These are phyloP conservation scores for Hypothenemus hampei DNA, from an alignment of 1,140 invertebrate species.

Conservation along the genomic window DNA sequence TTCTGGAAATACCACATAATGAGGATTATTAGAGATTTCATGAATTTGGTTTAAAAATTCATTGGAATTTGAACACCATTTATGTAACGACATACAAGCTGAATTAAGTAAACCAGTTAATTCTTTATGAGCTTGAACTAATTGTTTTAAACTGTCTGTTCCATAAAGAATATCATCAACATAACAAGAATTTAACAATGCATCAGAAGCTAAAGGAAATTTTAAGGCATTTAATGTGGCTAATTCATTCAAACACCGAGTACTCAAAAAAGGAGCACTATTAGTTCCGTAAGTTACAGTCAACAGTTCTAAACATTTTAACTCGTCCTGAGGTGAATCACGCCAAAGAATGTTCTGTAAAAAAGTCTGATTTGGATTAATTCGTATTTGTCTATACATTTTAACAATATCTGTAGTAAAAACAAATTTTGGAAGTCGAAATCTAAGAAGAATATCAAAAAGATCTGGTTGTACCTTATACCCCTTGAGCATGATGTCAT, in stretches of 20 bases:
- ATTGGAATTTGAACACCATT: slow-evolving; percentile 18
- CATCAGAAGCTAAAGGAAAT: slow-evolving; percentile 35
- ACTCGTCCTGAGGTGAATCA: slow-evolving; percentile 17
- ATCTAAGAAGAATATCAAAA: slow-evolving; percentile 42
- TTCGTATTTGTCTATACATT: slow-evolving; percentile 44
- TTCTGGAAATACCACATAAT: no score
- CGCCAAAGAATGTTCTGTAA: slow-evolving; percentile 45
- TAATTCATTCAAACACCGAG: slow-evolving; percentile 34
- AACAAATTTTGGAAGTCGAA: slow-evolving; percentile 35
- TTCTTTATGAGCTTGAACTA: slow-evolving; percentile 9
- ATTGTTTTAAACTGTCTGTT: neutral
- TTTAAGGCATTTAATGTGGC: slow-evolving; percentile 29
- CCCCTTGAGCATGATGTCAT: slow-evolving; percentile 37
- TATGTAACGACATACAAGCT: slow-evolving; percentile 15
- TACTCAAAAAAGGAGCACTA: slow-evolving; percentile 39
- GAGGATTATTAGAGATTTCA: no score
- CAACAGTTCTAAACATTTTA: slow-evolving; percentile 36
- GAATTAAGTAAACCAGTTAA: slow-evolving; percentile 4
- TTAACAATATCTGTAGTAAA: slow-evolving; percentile 42
- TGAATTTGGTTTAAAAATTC: neutral
- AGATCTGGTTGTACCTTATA: slow-evolving; percentile 43
- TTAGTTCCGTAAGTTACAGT: slow-evolving; percentile 44
- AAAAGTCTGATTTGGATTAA: slow-evolving; percentile 32
- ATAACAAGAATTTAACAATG: slow-evolving; percentile 22
- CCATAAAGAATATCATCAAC: slow-evolving; percentile 29